Base-by-base conservation (phyloP, 2,797 vertebrate species). In the Anabacerthia variegaticeps region DNA sequence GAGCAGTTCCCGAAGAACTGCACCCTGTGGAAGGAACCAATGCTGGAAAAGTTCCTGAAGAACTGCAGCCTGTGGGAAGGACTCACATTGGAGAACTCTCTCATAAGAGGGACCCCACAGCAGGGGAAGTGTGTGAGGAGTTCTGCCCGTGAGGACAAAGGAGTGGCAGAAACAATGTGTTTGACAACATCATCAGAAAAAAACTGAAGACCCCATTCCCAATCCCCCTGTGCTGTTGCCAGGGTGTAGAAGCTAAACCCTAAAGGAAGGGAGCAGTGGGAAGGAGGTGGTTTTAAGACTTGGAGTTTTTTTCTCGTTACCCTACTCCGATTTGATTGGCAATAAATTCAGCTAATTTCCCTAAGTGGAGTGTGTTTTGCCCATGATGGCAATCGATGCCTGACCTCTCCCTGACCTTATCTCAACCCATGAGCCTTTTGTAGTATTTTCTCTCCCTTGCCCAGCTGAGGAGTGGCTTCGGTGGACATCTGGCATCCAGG, bases 401-500 rank as follows among this genome's bases (percentile, higher is more conserved):
- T 27, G 34, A 52, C 28, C 26, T 41, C 2, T 0, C 15, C 18
- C 15, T 66, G 44, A 41, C 8, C 51, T 59, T 72, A 36, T 48
- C 34, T 78, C 1, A 0, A 72, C 12, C 39, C 34, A n/a, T 10
- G 9, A 66, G 34, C 9, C 1, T 48, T 59, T 46, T 78, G 6
- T 21, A 66, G 15, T 7, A 9, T 32, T 54, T 84, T 78, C 27
- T 18, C 13, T 41, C 22, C 34, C 18, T 27, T 66, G 26, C 22
- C 22, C 34, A 73, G 18, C 34, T 59, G 39, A 36, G 18, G 3
- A 13, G n/a, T 30, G 66, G 14, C 65, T 84, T 65, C 52, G 12
- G 16, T 41, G 39, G 30, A 15, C 30, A 48, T 22, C 10, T 78
- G 73, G 27, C 24, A 54, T 59, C 21, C 52, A 89, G 37, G 12